Percentiles rank a stretch among this genome's conserved stretches.
These are phyloP conservation scores for Protonemura montana DNA, from an alignment of 2,888 invertebrate genomes.

Conservation along the genomic window DNA sequence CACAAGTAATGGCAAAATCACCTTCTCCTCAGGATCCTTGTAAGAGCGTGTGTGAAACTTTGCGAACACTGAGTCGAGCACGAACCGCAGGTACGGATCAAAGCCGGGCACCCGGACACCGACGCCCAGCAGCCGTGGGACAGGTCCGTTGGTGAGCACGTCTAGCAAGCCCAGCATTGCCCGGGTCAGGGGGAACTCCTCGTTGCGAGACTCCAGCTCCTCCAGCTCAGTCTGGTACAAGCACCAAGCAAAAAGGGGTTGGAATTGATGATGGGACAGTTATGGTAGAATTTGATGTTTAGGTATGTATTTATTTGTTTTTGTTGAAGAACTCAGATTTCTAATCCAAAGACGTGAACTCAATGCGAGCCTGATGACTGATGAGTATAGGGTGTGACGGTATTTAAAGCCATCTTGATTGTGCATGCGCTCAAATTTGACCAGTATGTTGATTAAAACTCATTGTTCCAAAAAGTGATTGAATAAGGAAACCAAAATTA, in stretches of 20 bases:
- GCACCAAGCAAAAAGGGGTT: not conserved
- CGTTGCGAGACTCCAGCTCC: slow-evolving; percentile 89
- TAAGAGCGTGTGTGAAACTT: slow-evolving; percentile 83
- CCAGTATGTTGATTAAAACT: too few relatives aligned
- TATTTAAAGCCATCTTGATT: too few relatives aligned
- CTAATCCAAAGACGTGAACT: too few relatives aligned
- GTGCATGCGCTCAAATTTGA: too few relatives aligned
- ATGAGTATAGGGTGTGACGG: too few relatives aligned
- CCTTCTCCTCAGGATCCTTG: slow-evolving; percentile 77
- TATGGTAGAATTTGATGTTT: too few relatives aligned
- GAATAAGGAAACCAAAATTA: too few relatives aligned
- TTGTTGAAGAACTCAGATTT: too few relatives aligned
- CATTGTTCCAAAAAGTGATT: too few relatives aligned
- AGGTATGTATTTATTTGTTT: too few relatives aligned
- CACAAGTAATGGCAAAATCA: slow-evolving; percentile 49
- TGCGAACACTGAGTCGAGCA: slow-evolving; percentile 79
- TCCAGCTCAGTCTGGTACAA: slow-evolving; percentile 78
- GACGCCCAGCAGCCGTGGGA: slow-evolving; percentile 80
- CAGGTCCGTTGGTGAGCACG: slow-evolving; percentile 73
- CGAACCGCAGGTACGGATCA: slow-evolving; percentile 87
- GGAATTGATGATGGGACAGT: too few relatives aligned
- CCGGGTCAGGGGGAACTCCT: slow-evolving; percentile 87
- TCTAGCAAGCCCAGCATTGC: slow-evolving; percentile 81
- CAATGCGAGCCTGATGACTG: too few relatives aligned
- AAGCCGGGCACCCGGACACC: slow-evolving; percentile 84